Evolutionary conservation across 2,888 invertebrate genomes (phyloP).

Genomic region (Sussaba pulchella): DNA sequence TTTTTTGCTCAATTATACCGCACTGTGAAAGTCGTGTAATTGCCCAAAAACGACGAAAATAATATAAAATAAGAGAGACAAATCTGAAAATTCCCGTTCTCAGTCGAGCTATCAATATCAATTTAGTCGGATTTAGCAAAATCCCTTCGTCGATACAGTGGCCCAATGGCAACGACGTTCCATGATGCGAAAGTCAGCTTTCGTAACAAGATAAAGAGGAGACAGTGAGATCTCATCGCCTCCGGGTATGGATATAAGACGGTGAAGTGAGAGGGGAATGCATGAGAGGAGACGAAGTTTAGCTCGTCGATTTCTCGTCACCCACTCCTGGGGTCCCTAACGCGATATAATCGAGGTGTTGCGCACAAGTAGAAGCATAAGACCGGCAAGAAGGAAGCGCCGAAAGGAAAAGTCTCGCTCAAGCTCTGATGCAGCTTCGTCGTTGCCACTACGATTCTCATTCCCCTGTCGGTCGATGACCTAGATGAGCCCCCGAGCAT

Average conservation of each 20-base stretch:
- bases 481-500: slow-evolving; percentile 16
- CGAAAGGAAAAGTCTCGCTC: slow-evolving; percentile 24
- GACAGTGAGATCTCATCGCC: slow-evolving; percentile 13
- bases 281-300: slow-evolving; percentile 50
- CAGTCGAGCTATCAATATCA: slow-evolving; percentile 10
- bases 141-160: slow-evolving; percentile 8
- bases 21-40: too few relatives aligned
- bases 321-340: background rate
- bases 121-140: slow-evolving; percentile 14
- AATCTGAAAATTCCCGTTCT: background rate
- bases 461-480: slow-evolving; percentile 5
- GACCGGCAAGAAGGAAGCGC: slow-evolving; percentile 25
- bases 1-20: too few relatives aligned
- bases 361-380: slow-evolving; percentile 32
- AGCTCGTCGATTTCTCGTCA: slow-evolving; percentile 33
- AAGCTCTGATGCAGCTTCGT: slow-evolving; percentile 41
- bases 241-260: background rate
- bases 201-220: slow-evolving; percentile 22
- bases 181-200: slow-evolving; percentile 13
- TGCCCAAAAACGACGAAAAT: too few relatives aligned
- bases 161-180: slow-evolving; percentile 1
- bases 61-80: background rate
- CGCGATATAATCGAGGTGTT: slow-evolving; percentile 51
- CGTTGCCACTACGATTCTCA: slow-evolving; percentile 30
- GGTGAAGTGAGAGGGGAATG: background rate